Conservation (phyloP, 2,113 vertebrate species). For the Ammospiza nelsoni region DNA sequence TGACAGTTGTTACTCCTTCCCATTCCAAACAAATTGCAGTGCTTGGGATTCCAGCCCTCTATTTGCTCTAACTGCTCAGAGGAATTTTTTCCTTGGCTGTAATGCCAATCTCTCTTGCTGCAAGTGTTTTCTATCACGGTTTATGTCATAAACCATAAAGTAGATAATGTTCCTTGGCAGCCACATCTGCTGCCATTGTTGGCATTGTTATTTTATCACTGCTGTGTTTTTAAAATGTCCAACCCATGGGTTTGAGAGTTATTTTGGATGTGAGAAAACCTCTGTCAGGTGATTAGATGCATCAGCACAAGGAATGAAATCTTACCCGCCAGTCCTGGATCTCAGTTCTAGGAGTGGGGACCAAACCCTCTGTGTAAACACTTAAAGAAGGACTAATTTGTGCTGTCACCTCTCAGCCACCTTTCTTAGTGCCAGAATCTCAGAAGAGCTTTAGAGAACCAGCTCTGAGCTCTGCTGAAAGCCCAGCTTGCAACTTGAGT, state of each 20-base stretch:
- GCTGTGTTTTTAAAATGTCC: neutral
- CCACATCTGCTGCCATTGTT: neutral
- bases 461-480: neutral
- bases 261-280: neutral
- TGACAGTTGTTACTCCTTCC: neutral
- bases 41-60: neutral
- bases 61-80: neutral
- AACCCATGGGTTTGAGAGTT: neutral
- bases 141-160: neutral
- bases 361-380: neutral
- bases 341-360: neutral
- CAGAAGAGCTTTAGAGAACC: neutral
- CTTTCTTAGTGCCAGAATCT: neutral
- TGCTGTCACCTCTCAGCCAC: neutral
- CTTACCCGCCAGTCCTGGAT: neutral
- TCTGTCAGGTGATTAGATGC: neutral
- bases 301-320: neutral
- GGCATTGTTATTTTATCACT: neutral
- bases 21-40: neutral
- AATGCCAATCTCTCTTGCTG: neutral
- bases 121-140: slow-evolving; percentile 15
- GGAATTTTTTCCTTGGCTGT: neutral
- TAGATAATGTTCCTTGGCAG: neutral
- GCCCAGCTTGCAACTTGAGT: neutral
- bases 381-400: neutral